Conservation (phyloP, 1,140 invertebrate species). For the Zaprionus vittiger region DNA sequence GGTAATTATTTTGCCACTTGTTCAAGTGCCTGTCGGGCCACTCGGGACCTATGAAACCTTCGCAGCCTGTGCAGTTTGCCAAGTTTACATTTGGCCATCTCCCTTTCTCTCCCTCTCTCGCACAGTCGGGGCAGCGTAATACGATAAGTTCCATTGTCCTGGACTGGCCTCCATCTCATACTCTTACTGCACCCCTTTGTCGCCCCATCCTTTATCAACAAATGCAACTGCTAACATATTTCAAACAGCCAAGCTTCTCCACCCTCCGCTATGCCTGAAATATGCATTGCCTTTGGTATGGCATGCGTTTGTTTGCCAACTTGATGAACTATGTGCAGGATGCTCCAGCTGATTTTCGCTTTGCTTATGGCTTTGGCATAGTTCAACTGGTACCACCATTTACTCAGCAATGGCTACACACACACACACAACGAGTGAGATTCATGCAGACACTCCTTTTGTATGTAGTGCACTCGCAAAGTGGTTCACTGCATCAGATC, state of each 20-base stretch:
- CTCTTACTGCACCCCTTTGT: too few species aligned
- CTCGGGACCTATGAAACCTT: constrained; percentile 34
- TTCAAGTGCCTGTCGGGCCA: constrained; percentile 47
- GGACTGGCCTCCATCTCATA: too few species aligned
- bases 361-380: constrained; percentile 39
- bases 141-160: constrained; percentile 30
- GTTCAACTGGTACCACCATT: constrained; percentile 25
- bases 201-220: constrained; percentile 13
- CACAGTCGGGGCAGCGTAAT: constrained; percentile 26
- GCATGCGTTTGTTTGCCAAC: constrained; percentile 73
- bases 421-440: neutral
- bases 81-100: constrained; percentile 38
- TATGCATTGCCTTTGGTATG: constrained; percentile 35
- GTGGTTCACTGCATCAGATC: constrained; percentile 18
- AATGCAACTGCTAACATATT: constrained; percentile 50
- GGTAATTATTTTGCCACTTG: constrained; percentile 76
- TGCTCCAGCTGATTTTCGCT: constrained; percentile 44
- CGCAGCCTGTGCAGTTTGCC: neutral
- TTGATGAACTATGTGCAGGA: constrained; percentile 70
- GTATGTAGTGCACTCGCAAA: constrained; percentile 10
- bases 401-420: constrained; percentile 24
- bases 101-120: neutral
- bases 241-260: constrained; percentile 8
- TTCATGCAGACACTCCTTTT: neutral
- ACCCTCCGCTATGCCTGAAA: neutral